Conservation (phyloP, 2,113 vertebrate species). For the Sorex araneus region DNA sequence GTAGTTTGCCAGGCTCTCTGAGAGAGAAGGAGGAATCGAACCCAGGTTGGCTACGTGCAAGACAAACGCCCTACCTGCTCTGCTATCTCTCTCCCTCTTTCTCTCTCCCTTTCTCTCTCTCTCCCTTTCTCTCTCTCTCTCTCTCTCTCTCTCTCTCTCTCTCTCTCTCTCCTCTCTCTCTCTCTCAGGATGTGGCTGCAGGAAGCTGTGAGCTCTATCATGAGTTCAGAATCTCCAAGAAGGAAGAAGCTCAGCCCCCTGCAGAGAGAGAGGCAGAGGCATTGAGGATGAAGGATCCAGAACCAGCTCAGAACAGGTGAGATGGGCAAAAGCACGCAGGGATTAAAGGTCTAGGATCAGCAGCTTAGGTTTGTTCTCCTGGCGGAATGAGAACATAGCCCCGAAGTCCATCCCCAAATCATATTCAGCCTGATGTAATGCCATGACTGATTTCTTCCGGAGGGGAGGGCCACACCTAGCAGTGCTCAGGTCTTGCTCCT, state of each 20-base stretch:
- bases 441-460: too few relatives aligned
- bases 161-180: too few relatives aligned
- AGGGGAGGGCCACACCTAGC: too few relatives aligned
- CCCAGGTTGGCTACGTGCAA: too few relatives aligned
- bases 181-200: accelerated
- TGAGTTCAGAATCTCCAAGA: background rate
- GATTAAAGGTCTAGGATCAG: background rate
- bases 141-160: too few relatives aligned
- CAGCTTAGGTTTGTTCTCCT: background rate
- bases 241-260: background rate
- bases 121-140: too few relatives aligned
- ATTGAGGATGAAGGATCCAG: background rate
- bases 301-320: background rate
- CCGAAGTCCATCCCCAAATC: background rate
- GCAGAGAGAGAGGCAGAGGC: background rate
- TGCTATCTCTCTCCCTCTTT: too few relatives aligned
- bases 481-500: too few relatives aligned
- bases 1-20: too few relatives aligned
- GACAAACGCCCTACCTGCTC: too few relatives aligned
- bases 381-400: background rate
- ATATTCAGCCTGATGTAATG: background rate
- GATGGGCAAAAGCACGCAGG: background rate
- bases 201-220: background rate
- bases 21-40: too few relatives aligned
- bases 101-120: too few relatives aligned